phyloP scores from a whole-genome alignment of 2,888 invertebrate genomes.

The Scelioninae gen. 1 region DNA sequence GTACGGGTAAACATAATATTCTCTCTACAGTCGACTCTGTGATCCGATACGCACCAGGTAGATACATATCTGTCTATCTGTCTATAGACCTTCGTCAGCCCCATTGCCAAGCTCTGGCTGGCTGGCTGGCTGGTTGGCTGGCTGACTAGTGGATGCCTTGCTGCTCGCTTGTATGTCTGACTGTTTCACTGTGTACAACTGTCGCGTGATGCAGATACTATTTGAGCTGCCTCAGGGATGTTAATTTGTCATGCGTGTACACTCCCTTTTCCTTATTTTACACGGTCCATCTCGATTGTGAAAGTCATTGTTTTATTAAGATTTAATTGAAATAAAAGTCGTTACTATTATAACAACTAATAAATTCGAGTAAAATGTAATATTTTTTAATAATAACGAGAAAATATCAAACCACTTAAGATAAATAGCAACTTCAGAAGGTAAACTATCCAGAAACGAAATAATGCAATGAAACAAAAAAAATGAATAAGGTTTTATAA shows the following conservation, averaged over 20 bases:
- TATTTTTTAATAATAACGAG: too few relatives aligned
- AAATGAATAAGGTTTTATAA: too few relatives aligned
- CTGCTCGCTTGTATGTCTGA: conserved; percentile 71
- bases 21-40: conserved; percentile 80
- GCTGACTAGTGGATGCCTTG: conserved; percentile 65
- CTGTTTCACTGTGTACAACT: conserved; percentile 77
- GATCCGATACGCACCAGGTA: conserved; percentile 78
- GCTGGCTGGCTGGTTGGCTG: conserved; percentile 69
- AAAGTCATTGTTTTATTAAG: conserved; percentile 34
- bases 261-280: conserved; percentile 66
- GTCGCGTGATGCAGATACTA: conserved; percentile 83
- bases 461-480: too few relatives aligned
- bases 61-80: conserved; percentile 74
- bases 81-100: conserved; percentile 68
- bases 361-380: background rate
- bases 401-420: too few relatives aligned
- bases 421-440: too few relatives aligned
- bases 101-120: conserved; percentile 54
- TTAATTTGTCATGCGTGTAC: conserved; percentile 81
- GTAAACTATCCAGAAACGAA: too few relatives aligned
- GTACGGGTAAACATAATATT: conserved; percentile 82
- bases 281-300: conserved; percentile 43
- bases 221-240: conserved; percentile 84
- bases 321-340: conserved; percentile 24
- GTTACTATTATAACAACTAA: background rate